Conservation (phyloP, 2,113 vertebrate species). For the Oriolus oriolus region DNA sequence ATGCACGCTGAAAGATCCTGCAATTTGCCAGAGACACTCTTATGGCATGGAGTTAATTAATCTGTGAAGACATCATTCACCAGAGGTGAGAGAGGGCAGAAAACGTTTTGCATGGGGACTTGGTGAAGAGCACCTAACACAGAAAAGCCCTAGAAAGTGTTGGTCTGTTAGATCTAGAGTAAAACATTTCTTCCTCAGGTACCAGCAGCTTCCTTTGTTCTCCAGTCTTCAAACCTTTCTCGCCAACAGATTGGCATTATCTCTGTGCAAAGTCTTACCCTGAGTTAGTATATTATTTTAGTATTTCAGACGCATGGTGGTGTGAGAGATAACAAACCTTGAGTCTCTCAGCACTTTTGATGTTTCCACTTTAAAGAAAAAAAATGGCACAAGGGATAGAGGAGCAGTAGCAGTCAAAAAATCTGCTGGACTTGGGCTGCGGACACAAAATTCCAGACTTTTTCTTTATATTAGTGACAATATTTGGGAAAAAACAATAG, state of each 20-base stretch:
- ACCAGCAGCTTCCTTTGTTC: background rate
- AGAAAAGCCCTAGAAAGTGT: background rate
- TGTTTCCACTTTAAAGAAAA: background rate
- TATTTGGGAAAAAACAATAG: background rate
- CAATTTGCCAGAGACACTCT: background rate
- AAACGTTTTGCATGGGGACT: background rate
- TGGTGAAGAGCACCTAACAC: background rate
- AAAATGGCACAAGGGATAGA: background rate
- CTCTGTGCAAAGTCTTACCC: background rate
- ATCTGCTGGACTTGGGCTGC: background rate
- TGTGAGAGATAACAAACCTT: background rate
- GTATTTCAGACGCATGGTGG: background rate
- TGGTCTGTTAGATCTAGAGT: background rate
- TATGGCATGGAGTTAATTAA: background rate
- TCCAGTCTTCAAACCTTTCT: background rate
- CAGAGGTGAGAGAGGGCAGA: background rate
- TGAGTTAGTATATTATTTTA: background rate
- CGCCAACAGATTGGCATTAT: background rate
- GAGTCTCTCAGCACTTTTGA: background rate
- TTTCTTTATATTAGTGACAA: background rate
- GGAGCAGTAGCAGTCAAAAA: background rate
- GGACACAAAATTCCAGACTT: background rate
- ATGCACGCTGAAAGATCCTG: background rate
- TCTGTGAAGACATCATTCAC: background rate
- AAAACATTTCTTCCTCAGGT: background rate